A percentile compares a stretch with the other conserved stretches of the same genome.
Conservation (phyloP, 1,140 invertebrate species). For the Drosophila willistoni region DNA sequence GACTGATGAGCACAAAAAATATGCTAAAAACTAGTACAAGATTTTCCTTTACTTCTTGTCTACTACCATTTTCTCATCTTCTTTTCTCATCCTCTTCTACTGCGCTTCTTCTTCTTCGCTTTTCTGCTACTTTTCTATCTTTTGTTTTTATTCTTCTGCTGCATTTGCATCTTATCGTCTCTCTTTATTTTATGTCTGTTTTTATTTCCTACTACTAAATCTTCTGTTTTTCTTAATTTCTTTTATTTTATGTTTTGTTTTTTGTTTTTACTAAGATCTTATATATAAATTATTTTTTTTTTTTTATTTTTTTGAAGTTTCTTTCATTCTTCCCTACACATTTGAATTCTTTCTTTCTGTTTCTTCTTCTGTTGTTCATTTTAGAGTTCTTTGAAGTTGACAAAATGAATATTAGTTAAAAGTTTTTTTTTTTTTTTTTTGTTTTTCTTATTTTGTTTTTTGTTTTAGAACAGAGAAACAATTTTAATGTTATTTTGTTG, state of each 20-base stretch:
- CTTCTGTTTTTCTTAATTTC: not conserved
- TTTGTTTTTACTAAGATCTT: slow-evolving; percentile 9
- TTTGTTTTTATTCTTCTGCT: not conserved
- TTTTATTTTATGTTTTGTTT: not conserved
- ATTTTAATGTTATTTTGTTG: slow-evolving; percentile 9
- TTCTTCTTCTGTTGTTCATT: not conserved
- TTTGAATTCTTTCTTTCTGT: not conserved
- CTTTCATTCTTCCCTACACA: not conserved
- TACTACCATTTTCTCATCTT: not conserved
- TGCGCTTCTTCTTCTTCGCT: not conserved
- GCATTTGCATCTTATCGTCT: not conserved
- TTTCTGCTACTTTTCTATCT: not conserved
- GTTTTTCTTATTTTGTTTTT: not conserved
- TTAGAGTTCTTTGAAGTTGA: slow-evolving; percentile 6
- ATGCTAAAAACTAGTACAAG: slow-evolving; percentile 79
- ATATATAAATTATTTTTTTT: not conserved
- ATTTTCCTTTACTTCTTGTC: slow-evolving; percentile 32
- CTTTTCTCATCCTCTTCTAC: not conserved
- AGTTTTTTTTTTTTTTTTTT: not conserved
- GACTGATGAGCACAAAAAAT: slow-evolving; percentile 81
- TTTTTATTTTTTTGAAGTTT: not conserved
- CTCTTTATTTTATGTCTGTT: not conserved
- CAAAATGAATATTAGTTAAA: slow-evolving; percentile 15
- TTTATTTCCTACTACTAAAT: slow-evolving; percentile 9
- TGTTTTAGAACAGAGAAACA: slow-evolving; percentile 11